Evolutionary conservation across 1,140 invertebrate species (phyloP).

Genomic region (Ceratosolen fusciceps): DNA sequence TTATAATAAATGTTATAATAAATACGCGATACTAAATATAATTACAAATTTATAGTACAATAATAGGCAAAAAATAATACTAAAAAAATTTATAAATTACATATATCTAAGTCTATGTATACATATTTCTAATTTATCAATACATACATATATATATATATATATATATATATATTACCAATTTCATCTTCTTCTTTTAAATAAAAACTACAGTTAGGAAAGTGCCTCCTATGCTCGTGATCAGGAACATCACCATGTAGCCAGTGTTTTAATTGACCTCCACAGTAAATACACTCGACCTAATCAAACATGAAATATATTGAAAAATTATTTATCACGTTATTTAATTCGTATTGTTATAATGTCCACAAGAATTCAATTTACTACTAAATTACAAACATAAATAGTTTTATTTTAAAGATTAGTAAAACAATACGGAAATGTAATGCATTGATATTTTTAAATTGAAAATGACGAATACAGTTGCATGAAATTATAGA

Average conservation of each 20-base stretch:
- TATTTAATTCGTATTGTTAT: no score
- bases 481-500: no score
- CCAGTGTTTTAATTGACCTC: slow-evolving; percentile 81
- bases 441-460: no score
- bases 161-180: slow-evolving; percentile 43
- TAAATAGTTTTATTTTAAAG: no score
- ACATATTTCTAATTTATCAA: no score
- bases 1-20: neutral
- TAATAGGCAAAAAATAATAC: neutral
- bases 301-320: slow-evolving; percentile 57
- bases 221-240: slow-evolving; percentile 80
- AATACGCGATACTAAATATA: neutral
- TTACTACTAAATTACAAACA: no score
- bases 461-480: no score
- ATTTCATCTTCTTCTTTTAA: slow-evolving; percentile 57
- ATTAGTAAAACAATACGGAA: no score
- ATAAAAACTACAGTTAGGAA: slow-evolving; percentile 79
- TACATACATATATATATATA: no score
- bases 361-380: neutral
- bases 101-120: no score
- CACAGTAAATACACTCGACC: slow-evolving; percentile 89
- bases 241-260: slow-evolving; percentile 81
- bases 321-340: no score
- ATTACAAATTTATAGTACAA: neutral
- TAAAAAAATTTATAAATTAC: neutral